phyloP scores from a whole-genome alignment of 2,888 invertebrate species.

The Amorpha juglandis region DNA sequence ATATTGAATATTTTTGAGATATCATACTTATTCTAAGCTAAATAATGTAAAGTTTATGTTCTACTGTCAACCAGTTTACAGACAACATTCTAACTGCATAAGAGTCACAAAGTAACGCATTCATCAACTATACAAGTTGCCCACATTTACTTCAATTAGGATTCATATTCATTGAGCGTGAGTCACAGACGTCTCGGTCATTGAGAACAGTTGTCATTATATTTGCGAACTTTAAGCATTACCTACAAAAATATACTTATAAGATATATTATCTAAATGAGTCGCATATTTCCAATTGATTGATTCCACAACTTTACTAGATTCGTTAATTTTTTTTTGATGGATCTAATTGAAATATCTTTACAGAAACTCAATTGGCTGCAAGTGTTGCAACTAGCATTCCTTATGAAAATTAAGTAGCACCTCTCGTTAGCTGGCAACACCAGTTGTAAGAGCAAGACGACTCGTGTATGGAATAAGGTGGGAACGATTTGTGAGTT shows the following conservation, averaged over 20 bases:
- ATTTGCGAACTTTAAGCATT: constrained; percentile 21
- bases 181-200: constrained; percentile 67
- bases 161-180: constrained; percentile 76
- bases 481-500: constrained; percentile 18
- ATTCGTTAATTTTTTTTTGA: no score
- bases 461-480: constrained; percentile 13
- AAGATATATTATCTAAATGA: neutral
- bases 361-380: no score
- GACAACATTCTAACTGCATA: constrained; percentile 30
- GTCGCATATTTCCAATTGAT: neutral
- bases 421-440: neutral
- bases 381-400: neutral
- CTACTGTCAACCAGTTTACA: constrained; percentile 24
- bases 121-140: constrained; percentile 56
- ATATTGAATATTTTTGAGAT: neutral
- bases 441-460: constrained; percentile 10
- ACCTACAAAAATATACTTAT: neutral
- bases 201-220: constrained; percentile 54
- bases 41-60: neutral
- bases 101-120: constrained; percentile 41
- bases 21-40: neutral
- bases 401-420: neutral
- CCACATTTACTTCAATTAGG: constrained; percentile 71
- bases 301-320: no score
- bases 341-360: no score